These are phyloP conservation scores for Numida meleagris DNA, from an alignment of 2,113 vertebrate species.

Conservation along the genomic window DNA sequence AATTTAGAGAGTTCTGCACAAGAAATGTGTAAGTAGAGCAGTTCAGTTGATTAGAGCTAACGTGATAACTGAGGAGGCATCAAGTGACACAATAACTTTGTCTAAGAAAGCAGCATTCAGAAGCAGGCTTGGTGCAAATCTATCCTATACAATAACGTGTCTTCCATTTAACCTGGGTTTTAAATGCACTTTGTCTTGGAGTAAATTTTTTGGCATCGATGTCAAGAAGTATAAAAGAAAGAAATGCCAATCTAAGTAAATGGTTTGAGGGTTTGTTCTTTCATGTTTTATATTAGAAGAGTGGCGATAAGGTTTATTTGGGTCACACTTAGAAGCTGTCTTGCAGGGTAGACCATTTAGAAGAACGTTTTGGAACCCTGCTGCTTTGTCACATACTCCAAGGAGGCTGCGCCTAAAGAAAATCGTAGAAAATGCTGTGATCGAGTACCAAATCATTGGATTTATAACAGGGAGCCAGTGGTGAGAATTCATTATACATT, in stretches of 20 bases:
- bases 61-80: slow-evolving; percentile 33
- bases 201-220: neutral
- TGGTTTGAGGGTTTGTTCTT: neutral
- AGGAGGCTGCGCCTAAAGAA: slow-evolving; percentile 58
- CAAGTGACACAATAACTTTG: slow-evolving; percentile 11
- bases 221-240: neutral
- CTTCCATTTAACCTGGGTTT: slow-evolving; percentile 23
- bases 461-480: slow-evolving; percentile 55
- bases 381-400: slow-evolving; percentile 24
- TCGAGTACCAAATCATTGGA: slow-evolving; percentile 47
- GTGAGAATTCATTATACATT: slow-evolving; percentile 65
- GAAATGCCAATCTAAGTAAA: neutral
- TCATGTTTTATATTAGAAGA: slow-evolving; percentile 30
- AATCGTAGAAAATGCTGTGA: slow-evolving; percentile 58
- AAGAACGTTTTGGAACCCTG: slow-evolving; percentile 47
- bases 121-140: slow-evolving; percentile 26
- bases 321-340: slow-evolving; percentile 58
- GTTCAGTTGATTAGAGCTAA: neutral
- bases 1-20: neutral
- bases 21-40: neutral
- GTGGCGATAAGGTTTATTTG: slow-evolving; percentile 45
- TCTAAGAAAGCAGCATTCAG: slow-evolving; percentile 42
- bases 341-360: slow-evolving; percentile 53
- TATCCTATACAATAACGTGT: neutral
- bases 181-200: neutral